phyloP scores from a whole-genome alignment of 2,113 vertebrate genomes.

The Numenius arquata region DNA sequence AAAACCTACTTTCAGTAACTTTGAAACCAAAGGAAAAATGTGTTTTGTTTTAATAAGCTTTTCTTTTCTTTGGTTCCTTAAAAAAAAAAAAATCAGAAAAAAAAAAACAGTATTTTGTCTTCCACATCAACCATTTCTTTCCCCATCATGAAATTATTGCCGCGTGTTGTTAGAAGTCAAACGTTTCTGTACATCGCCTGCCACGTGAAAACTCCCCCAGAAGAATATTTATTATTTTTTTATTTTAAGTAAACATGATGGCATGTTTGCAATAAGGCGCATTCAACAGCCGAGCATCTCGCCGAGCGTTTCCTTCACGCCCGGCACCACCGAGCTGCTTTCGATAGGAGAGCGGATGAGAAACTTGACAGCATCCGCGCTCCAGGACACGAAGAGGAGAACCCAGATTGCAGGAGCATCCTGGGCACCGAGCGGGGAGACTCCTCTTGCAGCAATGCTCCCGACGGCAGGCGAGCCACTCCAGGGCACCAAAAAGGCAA shows the following conservation, averaged over 20 bases:
- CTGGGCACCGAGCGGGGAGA: constrained; percentile 11
- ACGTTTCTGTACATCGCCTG: not conserved
- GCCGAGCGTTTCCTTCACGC: not conserved
- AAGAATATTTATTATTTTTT: not conserved
- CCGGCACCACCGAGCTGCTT: not conserved
- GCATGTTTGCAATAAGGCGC: not conserved
- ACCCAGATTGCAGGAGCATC: constrained; percentile 4
- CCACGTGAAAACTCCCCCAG: not conserved
- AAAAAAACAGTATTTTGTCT: not conserved
- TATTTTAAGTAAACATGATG: not conserved
- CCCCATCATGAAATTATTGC: not conserved
- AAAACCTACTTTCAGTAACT: constrained; percentile 12
- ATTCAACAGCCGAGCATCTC: not conserved
- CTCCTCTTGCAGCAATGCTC: constrained; percentile 59
- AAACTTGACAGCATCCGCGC: constrained; percentile 38
- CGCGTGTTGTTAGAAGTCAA: not conserved
- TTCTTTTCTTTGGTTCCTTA: not conserved
- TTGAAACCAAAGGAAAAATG: not conserved
- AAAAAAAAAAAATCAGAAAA: not conserved
- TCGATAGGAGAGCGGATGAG: constrained; percentile 21
- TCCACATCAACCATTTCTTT: not conserved
- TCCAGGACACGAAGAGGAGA: not conserved
- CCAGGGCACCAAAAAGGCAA: constrained; percentile 66
- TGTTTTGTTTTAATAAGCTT: not conserved
- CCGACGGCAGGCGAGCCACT: constrained; percentile 60